Evolutionary conservation across 2,113 vertebrate species (phyloP).

Genomic region (Etia nguti): DNA sequence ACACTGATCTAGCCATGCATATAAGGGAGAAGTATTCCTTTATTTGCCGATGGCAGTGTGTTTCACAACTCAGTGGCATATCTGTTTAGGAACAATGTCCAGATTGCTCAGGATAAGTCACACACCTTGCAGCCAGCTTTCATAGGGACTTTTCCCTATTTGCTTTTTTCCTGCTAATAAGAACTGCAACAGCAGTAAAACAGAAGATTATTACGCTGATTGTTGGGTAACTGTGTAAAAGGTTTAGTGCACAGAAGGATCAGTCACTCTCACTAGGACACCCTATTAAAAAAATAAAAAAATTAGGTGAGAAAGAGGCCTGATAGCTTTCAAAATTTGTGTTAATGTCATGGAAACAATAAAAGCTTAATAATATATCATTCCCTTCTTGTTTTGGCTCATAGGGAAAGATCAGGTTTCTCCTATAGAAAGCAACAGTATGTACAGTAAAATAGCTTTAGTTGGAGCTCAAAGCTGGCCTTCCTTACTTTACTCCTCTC

Average conservation of each 20-base stretch:
- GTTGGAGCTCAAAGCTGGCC: neutral
- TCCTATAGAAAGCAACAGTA: constrained; percentile 45
- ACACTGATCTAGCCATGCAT: neutral
- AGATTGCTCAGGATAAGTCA: neutral
- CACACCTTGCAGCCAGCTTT: neutral
- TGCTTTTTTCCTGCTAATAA: neutral
- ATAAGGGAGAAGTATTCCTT: neutral
- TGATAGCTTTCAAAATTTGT: neutral
- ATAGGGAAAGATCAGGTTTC: neutral
- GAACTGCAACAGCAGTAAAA: neutral
- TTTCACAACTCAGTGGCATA: neutral
- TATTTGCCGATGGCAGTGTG: neutral
- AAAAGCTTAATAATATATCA: neutral
- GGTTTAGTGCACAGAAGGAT: neutral
- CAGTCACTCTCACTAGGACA: constrained; percentile 1
- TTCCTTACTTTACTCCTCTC: neutral
- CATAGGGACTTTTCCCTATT: neutral
- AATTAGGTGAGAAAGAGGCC: neutral
- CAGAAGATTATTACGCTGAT: neutral
- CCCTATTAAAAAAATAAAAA: neutral
- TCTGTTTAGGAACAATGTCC: constrained; percentile 6
- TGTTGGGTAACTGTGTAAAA: neutral
- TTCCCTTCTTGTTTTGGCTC: neutral
- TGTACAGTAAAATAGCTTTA: constrained; percentile 19
- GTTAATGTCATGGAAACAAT: neutral